phyloP scores from a whole-genome alignment of 2,797 vertebrate genomes.

The Hoplostethus mediterraneus region DNA sequence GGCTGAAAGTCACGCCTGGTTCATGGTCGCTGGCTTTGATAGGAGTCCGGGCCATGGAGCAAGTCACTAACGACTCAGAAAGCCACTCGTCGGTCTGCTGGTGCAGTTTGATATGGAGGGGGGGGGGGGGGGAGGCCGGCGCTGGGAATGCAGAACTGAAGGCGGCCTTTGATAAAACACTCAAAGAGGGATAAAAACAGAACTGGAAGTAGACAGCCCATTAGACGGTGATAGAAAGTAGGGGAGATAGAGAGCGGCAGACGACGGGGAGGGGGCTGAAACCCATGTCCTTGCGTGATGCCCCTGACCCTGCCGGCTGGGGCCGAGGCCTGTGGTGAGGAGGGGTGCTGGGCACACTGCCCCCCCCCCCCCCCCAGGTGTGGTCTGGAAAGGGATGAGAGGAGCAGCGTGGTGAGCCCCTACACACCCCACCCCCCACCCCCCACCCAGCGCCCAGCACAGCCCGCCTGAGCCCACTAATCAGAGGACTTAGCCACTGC shows the following conservation, averaged over 20 bases:
- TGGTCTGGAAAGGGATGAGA: constrained; percentile 67
- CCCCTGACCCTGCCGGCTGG: constrained; percentile 73
- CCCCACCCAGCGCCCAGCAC: constrained; percentile 26
- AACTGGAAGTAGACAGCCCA: constrained; percentile 53
- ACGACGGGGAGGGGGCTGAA: constrained; percentile 16
- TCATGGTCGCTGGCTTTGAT: constrained; percentile 73
- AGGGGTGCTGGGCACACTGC: constrained; percentile 31
- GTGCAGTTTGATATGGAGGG: constrained; percentile 60
- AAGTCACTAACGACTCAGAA: constrained; percentile 70
- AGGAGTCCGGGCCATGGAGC: constrained; percentile 60
- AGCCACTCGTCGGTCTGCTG: constrained; percentile 47
- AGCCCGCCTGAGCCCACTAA: constrained; percentile 66
- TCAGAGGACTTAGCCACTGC: constrained; percentile 78
- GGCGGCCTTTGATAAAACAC: constrained; percentile 74
- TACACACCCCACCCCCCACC: not conserved
- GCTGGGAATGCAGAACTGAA: constrained; percentile 61
- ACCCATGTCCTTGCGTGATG: constrained; percentile 50
- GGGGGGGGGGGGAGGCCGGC: constrained; percentile 50
- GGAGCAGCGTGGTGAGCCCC: constrained; percentile 50
- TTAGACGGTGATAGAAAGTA: constrained; percentile 54
- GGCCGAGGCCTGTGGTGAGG: constrained; percentile 35
- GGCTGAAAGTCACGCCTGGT: constrained; percentile 72
- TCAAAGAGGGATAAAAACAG: constrained; percentile 67
- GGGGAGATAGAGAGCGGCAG: constrained; percentile 25
- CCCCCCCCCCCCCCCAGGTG: constrained; percentile 54